Conservation (phyloP, 2,888 invertebrate species). For the Diaphora mendica region DNA sequence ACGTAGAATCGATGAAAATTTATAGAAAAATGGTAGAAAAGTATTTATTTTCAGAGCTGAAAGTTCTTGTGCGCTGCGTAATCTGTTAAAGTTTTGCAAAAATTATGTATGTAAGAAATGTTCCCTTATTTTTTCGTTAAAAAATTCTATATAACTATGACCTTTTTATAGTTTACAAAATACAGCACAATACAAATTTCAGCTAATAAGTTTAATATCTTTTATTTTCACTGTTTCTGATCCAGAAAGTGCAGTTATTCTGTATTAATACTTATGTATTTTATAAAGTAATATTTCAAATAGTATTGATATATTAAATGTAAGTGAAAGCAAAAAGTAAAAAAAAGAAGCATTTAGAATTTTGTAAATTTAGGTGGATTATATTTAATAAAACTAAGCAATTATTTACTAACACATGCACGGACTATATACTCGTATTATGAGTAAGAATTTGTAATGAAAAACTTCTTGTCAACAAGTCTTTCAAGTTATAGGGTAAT, state of each 20-base stretch:
- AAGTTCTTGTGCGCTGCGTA: too few relatives aligned
- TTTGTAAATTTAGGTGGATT: neutral
- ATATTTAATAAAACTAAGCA: neutral
- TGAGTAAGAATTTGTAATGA: neutral
- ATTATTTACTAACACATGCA: slow-evolving; percentile 3
- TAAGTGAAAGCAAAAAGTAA: neutral
- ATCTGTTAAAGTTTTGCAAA: too few relatives aligned
- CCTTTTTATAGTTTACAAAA: too few relatives aligned
- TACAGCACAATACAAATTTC: too few relatives aligned
- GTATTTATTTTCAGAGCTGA: too few relatives aligned
- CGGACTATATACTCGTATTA: neutral
- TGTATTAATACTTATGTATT: neutral
- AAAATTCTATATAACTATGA: too few relatives aligned
- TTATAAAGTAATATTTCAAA: neutral
- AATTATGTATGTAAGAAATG: too few relatives aligned
- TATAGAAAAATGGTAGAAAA: too few relatives aligned
- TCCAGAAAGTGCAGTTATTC: neutral
- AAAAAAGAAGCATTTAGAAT: neutral
- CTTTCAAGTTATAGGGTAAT: neutral
- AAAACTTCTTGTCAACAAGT: neutral
- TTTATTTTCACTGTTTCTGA: neutral
- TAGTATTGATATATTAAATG: neutral
- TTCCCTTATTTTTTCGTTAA: too few relatives aligned
- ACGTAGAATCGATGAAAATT: too few relatives aligned
- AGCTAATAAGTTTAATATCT: neutral